Base-by-base conservation (phyloP, 2,113 vertebrate genomes). In the Cygnus buccinator region DNA sequence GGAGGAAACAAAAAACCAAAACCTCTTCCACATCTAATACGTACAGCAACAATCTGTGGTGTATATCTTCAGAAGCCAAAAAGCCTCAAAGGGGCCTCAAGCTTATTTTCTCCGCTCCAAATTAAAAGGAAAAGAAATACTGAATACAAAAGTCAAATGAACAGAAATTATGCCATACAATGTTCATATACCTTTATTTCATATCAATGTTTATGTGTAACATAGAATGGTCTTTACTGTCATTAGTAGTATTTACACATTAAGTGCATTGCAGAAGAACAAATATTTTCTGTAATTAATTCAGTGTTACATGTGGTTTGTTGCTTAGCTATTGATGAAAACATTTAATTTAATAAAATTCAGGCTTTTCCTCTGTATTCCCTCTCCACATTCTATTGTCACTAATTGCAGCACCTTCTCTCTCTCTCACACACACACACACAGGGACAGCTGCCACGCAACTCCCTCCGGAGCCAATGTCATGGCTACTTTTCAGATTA, bases 301-400 rank as follows among this genome's bases (percentile, higher is more conserved):
- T 96, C 90, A 66, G 46, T 44, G 59, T 84, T 91, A 65, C 89
- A 78, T 12, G 50, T 48, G 58, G 29, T 63, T 48, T 91, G 91
- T 41, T 93, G 81, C 94, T 93, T 68, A 91, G 65, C 75, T 94
- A 35, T 74, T 86, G 92, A 94, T 91, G 61, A 91, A 94, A 97
- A 93, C 71, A 92, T 92, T 89, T 65, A 86, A 91, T 96, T 93
- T 90, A 84, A 97, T 91, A 82, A 85, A 92, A 93, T 74, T 10
- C 71, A 79, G 91, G 37, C 72, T 79, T 88, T 89, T 55, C 23
- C 73, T 73, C 74, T 83, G n/a, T 72, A 25, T 76, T 91, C 68
- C 72, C n/a, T 39, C 66, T 83, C 63, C 62, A 62, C 78, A 13
- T 87, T 57, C 52, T 44, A 77, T 72, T 93, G 93, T 84, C 75